Base-by-base conservation (phyloP, 2,797 vertebrate genomes). In the Trematomus bernacchii region DNA sequence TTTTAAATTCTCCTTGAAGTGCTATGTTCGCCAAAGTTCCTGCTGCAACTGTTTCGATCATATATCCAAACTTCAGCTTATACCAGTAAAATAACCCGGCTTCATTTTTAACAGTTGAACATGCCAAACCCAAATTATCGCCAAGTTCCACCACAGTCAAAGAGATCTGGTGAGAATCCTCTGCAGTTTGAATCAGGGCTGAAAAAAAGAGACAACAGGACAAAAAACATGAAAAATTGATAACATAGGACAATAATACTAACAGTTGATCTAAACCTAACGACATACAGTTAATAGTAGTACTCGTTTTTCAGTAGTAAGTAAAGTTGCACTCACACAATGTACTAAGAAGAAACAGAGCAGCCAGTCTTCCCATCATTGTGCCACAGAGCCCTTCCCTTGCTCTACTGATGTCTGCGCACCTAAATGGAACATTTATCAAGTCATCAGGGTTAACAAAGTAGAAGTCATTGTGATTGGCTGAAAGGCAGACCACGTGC, bases 391-490 rank as follows among this genome's bases (percentile, higher is more conserved):
- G 6, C 0, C 6, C 43, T 51, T 61, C 60, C 75, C 50, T 83
- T 72, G 52, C 48, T 52, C 78, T 80, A 69, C 61, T 78, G 67
- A 27, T 30, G 79, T 48, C 57, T n/a, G n/a, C n/a, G n/a, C n/a
- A n/a, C n/a, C n/a, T n/a, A n/a, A n/a, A n/a, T n/a, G n/a, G n/a
- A n/a, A n/a, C n/a, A n/a, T n/a, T n/a, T n/a, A n/a, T n/a, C n/a
- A n/a, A n/a, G n/a, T n/a, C n/a, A n/a, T n/a, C n/a, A 5, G n/a
- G n/a, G n/a, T n/a, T n/a, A n/a, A n/a, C n/a, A n/a, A 74, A 19
- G 42, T 65, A 14, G 6, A 77, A 79, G 72, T 58, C 62, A 12
- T 1, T 12, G 47, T 76, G 81, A 89, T 86, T 87, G 90, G 90
- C 69, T 85, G 76, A 76, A 75, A 61, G 48, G 42, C 0, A 55